phyloP scores from a whole-genome alignment of 2,888 invertebrate species.

The Stramonita haemastoma region DNA sequence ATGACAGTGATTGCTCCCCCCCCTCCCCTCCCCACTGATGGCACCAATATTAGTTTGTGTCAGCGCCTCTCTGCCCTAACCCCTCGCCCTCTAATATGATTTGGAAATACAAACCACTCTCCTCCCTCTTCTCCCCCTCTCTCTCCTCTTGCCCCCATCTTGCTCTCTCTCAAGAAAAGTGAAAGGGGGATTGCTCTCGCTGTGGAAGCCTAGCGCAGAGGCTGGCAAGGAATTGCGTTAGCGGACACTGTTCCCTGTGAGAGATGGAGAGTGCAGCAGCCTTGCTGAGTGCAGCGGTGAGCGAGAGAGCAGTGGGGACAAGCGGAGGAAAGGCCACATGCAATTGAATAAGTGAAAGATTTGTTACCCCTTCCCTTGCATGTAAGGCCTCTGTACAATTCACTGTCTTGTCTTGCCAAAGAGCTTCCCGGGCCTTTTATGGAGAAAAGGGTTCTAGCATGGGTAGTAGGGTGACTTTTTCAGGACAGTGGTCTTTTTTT shows the following conservation, averaged over 20 bases:
- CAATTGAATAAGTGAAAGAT: slow-evolving; percentile 40
- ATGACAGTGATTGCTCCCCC: slow-evolving; percentile 37
- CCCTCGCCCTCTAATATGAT: slow-evolving; percentile 24
- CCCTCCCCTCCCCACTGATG: not conserved
- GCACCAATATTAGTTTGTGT: slow-evolving; percentile 42
- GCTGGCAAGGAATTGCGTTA: slow-evolving; percentile 29
- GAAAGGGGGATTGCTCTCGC: not conserved
- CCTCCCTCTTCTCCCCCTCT: not conserved
- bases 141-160: not conserved
- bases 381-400: slow-evolving; percentile 11
- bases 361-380: slow-evolving; percentile 37
- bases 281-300: not conserved
- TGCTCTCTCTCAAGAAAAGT: not conserved
- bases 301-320: not conserved
- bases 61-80: slow-evolving; percentile 1
- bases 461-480: too few species aligned
- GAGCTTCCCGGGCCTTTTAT: slow-evolving; percentile 6
- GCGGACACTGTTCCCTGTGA: slow-evolving; percentile 15
- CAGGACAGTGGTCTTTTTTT: not conserved
- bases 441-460: not conserved
- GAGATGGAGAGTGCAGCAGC: not conserved
- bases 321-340: not conserved
- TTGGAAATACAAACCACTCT: slow-evolving; percentile 37
- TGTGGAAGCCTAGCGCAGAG: not conserved
- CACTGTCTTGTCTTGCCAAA: slow-evolving; percentile 10